These are phyloP conservation scores for Melipona bicolor DNA, from an alignment of 2,888 invertebrate genomes.

Conservation along the genomic window DNA sequence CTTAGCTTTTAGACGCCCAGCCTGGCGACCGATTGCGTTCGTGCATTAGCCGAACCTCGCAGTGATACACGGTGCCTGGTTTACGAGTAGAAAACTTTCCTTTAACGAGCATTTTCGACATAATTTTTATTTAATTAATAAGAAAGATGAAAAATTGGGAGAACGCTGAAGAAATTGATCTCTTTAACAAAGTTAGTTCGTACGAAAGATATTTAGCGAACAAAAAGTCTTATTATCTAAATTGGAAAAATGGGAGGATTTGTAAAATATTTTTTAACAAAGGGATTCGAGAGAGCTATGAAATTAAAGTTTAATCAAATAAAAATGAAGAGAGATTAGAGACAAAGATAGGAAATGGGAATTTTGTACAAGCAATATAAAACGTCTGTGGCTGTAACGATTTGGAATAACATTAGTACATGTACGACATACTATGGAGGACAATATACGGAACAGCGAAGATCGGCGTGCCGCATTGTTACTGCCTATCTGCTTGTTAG, in stretches of 20 bases:
- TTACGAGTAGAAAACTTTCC: background rate
- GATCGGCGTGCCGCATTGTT: constrained; percentile 1
- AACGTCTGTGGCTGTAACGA: too few relatives aligned
- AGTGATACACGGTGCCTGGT: background rate
- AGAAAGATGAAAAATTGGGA: too few relatives aligned
- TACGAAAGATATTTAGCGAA: too few relatives aligned
- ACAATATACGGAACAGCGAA: background rate
- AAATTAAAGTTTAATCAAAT: too few relatives aligned
- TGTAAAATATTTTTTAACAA: background rate
- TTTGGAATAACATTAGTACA: background rate
- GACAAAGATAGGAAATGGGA: too few relatives aligned
- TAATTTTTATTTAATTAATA: background rate
- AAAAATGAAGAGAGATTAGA: too few relatives aligned
- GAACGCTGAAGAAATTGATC: too few relatives aligned
- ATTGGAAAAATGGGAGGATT: background rate
- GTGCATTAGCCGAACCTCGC: background rate
- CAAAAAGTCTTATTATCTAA: too few relatives aligned
- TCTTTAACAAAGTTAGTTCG: too few relatives aligned
- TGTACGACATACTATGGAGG: background rate
- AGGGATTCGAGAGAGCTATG: background rate
- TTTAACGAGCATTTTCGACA: background rate
- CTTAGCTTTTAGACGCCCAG: constrained; percentile 41
- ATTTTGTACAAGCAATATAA: too few relatives aligned
- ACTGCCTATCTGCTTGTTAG: background rate
- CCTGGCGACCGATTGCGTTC: background rate